Conservation (phyloP, 2,113 vertebrate species). For the Corydoras sp. region DNA sequence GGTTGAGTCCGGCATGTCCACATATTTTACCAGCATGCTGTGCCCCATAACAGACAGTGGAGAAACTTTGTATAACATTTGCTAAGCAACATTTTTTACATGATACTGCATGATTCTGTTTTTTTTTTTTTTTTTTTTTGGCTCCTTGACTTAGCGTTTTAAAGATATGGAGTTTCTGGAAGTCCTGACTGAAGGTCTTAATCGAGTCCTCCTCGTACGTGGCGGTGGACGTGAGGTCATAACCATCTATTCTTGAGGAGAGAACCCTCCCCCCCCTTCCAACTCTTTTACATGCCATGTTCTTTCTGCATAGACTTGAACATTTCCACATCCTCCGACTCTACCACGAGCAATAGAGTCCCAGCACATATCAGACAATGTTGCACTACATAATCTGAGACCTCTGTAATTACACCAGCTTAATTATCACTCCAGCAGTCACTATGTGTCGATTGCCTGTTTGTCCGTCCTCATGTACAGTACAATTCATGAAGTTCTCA, state of each 20-base stretch:
- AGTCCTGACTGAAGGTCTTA: conserved; percentile 92
- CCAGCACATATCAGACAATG: conserved; percentile 47
- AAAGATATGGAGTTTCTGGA: conserved; percentile 98
- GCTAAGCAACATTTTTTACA: too few species aligned
- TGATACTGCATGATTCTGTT: too few species aligned
- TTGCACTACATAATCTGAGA: conserved; percentile 45
- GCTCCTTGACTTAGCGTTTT: conserved; percentile 59
- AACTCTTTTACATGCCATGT: conserved; percentile 22
- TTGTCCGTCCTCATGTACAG: too few species aligned
- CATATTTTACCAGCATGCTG: too few species aligned
- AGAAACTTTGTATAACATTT: too few species aligned
- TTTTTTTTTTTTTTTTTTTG: not conserved
- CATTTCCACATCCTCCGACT: conserved; percentile 15
- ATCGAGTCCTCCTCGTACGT: conserved; percentile 91
- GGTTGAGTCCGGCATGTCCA: too few species aligned
- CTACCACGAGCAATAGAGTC: conserved; percentile 42
- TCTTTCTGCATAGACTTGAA: conserved; percentile 23
- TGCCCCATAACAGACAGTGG: too few species aligned
- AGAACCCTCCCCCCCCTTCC: conserved; percentile 2
- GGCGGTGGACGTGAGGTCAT: conserved; percentile 97
- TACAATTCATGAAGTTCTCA: too few species aligned
- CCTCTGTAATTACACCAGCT: conserved; percentile 43
- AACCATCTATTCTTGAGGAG: conserved; percentile 95
- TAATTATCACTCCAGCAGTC: conserved; percentile 15
- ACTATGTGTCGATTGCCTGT: not conserved